phyloP scores from a whole-genome alignment of 2,888 invertebrate genomes.

The Limnephilus marmoratus region DNA sequence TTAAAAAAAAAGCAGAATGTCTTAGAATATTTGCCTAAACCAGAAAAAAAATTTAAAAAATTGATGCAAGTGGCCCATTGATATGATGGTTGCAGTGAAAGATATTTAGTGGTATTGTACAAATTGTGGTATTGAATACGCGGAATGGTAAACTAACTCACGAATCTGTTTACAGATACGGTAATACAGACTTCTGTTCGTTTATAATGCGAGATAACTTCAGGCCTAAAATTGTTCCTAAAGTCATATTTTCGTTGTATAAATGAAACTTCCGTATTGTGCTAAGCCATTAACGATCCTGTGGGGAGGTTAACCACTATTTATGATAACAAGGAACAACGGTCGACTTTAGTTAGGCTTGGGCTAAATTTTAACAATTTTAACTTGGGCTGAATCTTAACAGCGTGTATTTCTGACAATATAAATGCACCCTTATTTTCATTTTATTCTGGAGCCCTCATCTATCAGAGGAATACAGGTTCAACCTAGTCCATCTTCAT shows the following conservation, averaged over 20 bases:
- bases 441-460: not conserved
- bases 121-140: too few species aligned
- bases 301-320: not conserved
- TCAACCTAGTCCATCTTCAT: not conserved
- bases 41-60: too few species aligned
- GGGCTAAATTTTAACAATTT: too few species aligned
- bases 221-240: conserved; percentile 23
- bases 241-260: not conserved
- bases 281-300: not conserved
- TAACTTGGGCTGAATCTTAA: not conserved
- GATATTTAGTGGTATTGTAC: too few species aligned
- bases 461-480: not conserved
- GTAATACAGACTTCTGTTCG: conserved; percentile 17
- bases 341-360: not conserved
- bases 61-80: too few species aligned
- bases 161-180: too few species aligned
- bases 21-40: too few species aligned
- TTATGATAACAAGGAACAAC: not conserved
- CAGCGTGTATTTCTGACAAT: not conserved
- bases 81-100: too few species aligned
- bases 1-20: too few species aligned
- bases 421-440: not conserved
- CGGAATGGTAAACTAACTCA: too few species aligned
- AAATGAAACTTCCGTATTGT: not conserved
- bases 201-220: conserved; percentile 24